phyloP scores from a whole-genome alignment of 2,113 vertebrate genomes.

The Antigone vipio region DNA sequence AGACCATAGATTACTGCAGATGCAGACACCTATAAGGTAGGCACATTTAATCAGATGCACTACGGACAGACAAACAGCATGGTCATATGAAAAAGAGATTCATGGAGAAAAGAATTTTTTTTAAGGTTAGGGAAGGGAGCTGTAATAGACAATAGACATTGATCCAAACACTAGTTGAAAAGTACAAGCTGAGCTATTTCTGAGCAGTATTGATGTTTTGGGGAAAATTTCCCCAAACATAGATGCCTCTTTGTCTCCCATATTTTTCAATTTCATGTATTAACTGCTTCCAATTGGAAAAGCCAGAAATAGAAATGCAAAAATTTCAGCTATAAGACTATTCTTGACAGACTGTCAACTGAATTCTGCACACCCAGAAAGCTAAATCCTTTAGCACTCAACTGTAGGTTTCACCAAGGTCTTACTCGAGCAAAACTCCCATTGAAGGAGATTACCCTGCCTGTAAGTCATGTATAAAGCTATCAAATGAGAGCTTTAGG shows the following conservation, averaged over 20 bases:
- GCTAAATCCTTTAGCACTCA: neutral
- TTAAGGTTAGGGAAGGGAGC: neutral
- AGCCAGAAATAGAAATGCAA: neutral
- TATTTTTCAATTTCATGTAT: neutral
- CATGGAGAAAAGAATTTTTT: neutral
- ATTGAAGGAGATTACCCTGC: neutral
- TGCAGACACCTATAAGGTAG: neutral
- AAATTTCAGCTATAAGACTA: neutral
- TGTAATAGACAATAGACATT: neutral
- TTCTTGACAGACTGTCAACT: neutral
- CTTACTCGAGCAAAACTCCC: neutral
- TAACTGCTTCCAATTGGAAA: neutral
- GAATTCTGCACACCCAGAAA: neutral
- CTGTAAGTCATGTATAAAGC: neutral
- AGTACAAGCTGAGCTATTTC: neutral
- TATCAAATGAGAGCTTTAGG: neutral
- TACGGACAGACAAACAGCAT: neutral
- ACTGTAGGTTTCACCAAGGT: neutral
- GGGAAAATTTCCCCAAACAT: neutral
- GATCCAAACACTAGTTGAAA: neutral
- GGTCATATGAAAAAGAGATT: neutral
- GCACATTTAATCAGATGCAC: neutral
- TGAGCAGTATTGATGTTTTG: neutral
- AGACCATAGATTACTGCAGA: neutral
- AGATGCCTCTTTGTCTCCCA: neutral